These are phyloP conservation scores for Cyanistes caeruleus DNA, from an alignment of 2,113 vertebrate genomes.

Conservation along the genomic window DNA sequence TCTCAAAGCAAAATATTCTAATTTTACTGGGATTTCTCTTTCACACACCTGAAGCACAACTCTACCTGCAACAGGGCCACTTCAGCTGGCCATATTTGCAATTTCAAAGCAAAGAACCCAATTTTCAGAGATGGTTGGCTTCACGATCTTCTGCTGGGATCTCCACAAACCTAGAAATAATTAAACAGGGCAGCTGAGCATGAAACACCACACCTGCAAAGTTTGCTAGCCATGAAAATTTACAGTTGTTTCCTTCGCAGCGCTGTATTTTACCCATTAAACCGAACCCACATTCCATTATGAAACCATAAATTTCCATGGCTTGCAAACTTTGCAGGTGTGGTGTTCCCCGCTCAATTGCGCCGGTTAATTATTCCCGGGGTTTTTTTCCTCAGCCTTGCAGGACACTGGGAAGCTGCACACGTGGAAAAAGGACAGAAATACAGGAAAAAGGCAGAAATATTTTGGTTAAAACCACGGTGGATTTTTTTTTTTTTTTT, in stretches of 20 bases:
- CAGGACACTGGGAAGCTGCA: background rate
- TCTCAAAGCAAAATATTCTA: background rate
- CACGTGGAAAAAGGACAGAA: background rate
- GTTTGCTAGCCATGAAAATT: slow-evolving; percentile 47
- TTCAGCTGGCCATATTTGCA: background rate
- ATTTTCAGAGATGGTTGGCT: background rate
- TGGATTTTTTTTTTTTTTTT: background rate
- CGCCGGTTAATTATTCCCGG: slow-evolving; percentile 55
- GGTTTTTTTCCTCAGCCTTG: background rate
- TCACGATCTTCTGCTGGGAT: background rate
- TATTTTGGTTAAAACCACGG: background rate
- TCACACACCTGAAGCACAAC: background rate
- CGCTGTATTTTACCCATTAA: slow-evolving; percentile 43
- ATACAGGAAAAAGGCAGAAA: background rate
- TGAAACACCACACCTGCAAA: slow-evolving; percentile 48
- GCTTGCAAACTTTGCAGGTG: slow-evolving; percentile 46
- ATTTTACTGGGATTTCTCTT: background rate
- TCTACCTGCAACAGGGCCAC: background rate
- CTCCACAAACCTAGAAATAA: slow-evolving; percentile 45
- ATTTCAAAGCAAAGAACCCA: background rate
- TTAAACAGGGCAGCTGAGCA: slow-evolving; percentile 52
- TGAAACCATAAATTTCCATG: slow-evolving; percentile 57
- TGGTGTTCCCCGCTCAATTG: slow-evolving; percentile 52
- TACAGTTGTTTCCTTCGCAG: slow-evolving; percentile 22
- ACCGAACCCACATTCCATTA: background rate